Conservation (phyloP, 2,888 invertebrate species). For the Hipparchia sbordonii region DNA sequence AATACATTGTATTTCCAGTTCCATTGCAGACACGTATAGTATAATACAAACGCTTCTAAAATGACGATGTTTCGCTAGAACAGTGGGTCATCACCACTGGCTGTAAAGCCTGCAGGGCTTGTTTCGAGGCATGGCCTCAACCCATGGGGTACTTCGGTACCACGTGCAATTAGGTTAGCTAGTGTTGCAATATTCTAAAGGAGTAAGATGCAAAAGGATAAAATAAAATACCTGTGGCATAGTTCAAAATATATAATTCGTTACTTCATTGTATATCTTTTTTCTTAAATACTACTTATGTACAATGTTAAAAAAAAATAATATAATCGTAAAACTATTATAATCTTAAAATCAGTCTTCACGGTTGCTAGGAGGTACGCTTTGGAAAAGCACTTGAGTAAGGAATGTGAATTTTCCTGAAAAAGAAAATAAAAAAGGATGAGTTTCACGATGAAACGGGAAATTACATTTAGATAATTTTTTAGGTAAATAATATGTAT, state of each 20-base stretch:
- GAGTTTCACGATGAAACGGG: not conserved
- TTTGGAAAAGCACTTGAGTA: conserved; percentile 86
- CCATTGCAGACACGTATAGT: too few relatives aligned
- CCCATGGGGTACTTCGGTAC: not conserved
- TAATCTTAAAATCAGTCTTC: conserved; percentile 65
- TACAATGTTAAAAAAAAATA: conserved; percentile 22
- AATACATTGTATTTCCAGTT: too few relatives aligned
- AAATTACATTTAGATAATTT: not conserved
- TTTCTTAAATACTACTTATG: conserved; percentile 33
- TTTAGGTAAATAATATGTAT: too few relatives aligned
- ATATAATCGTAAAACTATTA: not conserved
- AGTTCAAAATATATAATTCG: conserved; percentile 20
- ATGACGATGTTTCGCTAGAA: too few relatives aligned
- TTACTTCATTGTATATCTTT: conserved; percentile 15
- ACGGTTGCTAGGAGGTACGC: conserved; percentile 83
- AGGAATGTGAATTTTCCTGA: conserved; percentile 85
- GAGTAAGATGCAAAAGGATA: not conserved
- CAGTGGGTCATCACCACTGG: too few relatives aligned
- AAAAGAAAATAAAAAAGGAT: conserved; percentile 52
- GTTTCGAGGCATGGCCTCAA: too few relatives aligned
- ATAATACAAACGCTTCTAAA: too few relatives aligned
- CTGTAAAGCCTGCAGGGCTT: too few relatives aligned
- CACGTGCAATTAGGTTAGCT: not conserved
- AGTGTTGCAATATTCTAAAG: not conserved
- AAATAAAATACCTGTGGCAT: not conserved